Base-by-base conservation (phyloP, 2,113 vertebrate genomes). In the Lichenostomus cassidix region DNA sequence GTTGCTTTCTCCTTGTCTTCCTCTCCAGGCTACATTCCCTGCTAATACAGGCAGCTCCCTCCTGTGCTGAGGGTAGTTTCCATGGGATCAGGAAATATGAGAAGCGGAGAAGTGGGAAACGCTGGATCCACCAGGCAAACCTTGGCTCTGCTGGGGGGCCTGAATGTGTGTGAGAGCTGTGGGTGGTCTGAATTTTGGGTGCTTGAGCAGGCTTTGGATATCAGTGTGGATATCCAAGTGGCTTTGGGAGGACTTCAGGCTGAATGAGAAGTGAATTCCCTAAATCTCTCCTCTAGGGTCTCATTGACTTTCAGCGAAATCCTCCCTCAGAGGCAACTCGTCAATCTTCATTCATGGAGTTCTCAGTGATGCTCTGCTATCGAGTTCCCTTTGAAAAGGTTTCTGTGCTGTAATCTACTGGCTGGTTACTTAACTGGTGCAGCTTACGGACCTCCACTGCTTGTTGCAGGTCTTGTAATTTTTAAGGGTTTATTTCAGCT, bases 101-200 rank as follows among this genome's bases (percentile, higher is more conserved):
- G 84, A 63, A 87, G 52, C 31, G 74, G 58, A 86, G 60, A 84
- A 83, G 64, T 10, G 41, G 58, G 56, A 93, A 92, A 67, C 52
- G 52, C 3, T 5, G 23, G 27, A 79, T 64, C 47, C 29, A 33
- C 29, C 0, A 2, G 35, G 7, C 49, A 90, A 60, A 31, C 5
- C 17, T 58, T 16, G 5, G 17, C 25, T 83, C 85, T 82, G 19
- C 82, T 62, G 42, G 13, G 33, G 58, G 12, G 10, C 5, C 82
- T 63, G 58, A 71, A 47, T 1, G 1, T 50, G 35, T 52, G 27
- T 33, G 25, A 82, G 42, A 82, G 46, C 31, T 91, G 78, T 44
- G 82, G n/a, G 92, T 92, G 86, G 62, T 90, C 79, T 94, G 82
- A 73, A 50, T 85, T 85, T 76, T 93, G 83, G 58, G 91, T 88